These are phyloP conservation scores for Tribolium freemani DNA, from an alignment of 2,888 invertebrate genomes.

Conservation along the genomic window DNA sequence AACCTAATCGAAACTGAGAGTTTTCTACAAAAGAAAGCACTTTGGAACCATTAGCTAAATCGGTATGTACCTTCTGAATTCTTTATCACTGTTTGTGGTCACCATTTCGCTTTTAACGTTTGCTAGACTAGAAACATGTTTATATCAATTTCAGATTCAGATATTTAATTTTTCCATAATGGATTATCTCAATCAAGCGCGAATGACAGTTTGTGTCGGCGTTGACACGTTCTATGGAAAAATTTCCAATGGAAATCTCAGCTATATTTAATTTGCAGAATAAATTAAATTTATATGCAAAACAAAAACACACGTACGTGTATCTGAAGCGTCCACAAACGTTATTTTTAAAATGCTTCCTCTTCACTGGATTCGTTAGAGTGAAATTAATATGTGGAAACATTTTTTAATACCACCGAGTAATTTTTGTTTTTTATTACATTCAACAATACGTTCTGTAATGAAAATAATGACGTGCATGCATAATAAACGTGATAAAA, in stretches of 20 bases:
- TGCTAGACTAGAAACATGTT: background rate
- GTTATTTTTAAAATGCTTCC: background rate
- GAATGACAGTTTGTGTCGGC: background rate
- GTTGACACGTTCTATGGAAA: background rate
- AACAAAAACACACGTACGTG: background rate
- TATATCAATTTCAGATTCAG: background rate
- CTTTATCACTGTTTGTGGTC: background rate
- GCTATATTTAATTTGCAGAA: background rate
- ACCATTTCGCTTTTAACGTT: background rate
- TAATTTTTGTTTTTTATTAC: background rate
- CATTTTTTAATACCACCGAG: background rate
- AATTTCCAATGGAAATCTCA: background rate
- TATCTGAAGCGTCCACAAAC: background rate
- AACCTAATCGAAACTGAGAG: slow-evolving; percentile 15
- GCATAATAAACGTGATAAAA: too few species aligned
- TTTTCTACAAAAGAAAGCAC: slow-evolving; percentile 20
- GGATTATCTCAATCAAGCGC: background rate
- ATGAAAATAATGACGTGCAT: background rate
- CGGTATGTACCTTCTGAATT: slow-evolving; percentile 5
- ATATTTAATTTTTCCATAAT: background rate
- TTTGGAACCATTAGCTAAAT: slow-evolving; percentile 13
- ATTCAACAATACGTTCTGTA: background rate
- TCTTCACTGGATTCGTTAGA: background rate
- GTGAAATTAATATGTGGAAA: background rate
- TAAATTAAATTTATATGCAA: background rate